Base-by-base conservation (phyloP, 2,113 vertebrate genomes). In the Ramphastos sulfuratus region DNA sequence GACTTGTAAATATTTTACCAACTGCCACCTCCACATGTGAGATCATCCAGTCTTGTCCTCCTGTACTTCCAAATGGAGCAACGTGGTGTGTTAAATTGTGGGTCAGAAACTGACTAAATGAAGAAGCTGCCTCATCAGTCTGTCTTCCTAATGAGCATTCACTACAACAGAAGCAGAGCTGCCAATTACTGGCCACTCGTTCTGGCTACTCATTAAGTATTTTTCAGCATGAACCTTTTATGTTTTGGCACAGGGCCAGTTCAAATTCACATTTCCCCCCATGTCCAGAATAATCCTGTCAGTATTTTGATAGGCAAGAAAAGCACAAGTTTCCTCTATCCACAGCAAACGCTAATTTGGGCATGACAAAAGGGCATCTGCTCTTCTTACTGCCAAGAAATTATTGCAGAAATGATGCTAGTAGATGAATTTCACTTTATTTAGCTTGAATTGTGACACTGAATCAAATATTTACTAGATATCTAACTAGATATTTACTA, bases 171-270 rank as follows among this genome's bases (percentile, higher is more conserved):
- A 81, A 82, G 61, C 65, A 60, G 64, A 94, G 61, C 82, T 90
- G 82, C 87, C 85, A 88, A 91, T 95, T 95, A 94, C 65, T 90
- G 85, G 35, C 46, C 35, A 28, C 85, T 92, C 82, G 83, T 89
- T 78, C 79, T 95, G 72, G 72, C 37, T 77, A 83, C 82, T 94
- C 88, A 90, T 96, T 93, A 95, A 77, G 37, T 66, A 44, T 54
- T 28, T 93, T 93, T 78, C 85, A 91, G 87, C 33, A 27, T 80
- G 65, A 87, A 85, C 31, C 13, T 77, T 46, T 89, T 64, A 64
- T 18, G 35, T 73, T 88, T 93, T 93, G 90, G 79, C 76, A 42
- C 2, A 1, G 42, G 48, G 79, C 87, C 90, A 91, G 72, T 80
- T 85, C 31, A 83, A 82, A 90, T 88, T 93, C 69, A 64, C 2